Base-by-base conservation (phyloP, 2,888 invertebrate species). In the Tetheella fluctuosa region DNA sequence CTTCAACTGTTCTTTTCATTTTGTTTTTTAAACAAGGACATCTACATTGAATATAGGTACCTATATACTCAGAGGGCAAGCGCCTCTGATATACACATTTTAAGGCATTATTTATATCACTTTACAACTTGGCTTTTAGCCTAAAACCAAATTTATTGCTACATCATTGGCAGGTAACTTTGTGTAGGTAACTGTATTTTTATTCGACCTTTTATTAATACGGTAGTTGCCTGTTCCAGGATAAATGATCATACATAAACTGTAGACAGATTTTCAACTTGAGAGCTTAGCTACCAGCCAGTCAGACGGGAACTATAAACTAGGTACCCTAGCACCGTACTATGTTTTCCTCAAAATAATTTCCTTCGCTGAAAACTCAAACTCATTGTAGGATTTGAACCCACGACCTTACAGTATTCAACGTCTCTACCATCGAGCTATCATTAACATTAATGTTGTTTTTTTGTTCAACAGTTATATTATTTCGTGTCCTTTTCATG, bases 1-100 rank as follows among this genome's bases (percentile, higher is more conserved):
- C 65, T 73, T 68, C 71, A 61, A 69, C 68, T 73, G 70, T 64
- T 34, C 12, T 13, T 34, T 34, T 34, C 3, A 34, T 13, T 34
- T 71, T 58, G 61, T 67, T 63, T 67, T 64, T 65, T 61, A 28
- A 28, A 17, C 54, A n/a, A 54, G 30, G 54, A n/a, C 28, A 15
- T 5, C 15, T 4, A 15, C 34, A 34, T 1, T 10, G 15, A 10
- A 25, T 5, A 7, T 12, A 54, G 8, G n/a, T 12, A 17, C 10
- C 34, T 12, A n/a, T 34, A 3, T 23, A 25, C 12, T 54, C 34
- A 2, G 13, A 54, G 13, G 1, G 54, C 54, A 23, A 54, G 13
- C 5, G 54, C 54, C 28, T 48, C 17, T 17, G 28, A 17, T 30
- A 25, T 30, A 54, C 8, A 17, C 54, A 20, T 48, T 48, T 48